phyloP scores from a whole-genome alignment of 1,140 invertebrate genomes.

The Phymastichus coffea region DNA sequence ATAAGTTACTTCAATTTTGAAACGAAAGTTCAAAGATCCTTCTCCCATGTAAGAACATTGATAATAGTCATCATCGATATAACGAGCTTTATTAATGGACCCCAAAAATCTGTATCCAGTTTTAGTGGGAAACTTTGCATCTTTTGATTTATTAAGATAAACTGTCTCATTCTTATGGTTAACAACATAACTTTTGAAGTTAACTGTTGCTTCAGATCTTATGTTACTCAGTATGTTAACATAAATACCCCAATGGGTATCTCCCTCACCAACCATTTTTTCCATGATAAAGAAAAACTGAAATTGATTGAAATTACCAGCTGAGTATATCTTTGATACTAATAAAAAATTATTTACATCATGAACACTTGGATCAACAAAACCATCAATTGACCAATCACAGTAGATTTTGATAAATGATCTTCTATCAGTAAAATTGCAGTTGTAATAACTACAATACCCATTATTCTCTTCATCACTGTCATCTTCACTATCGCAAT shows the following conservation, averaged over 20 bases:
- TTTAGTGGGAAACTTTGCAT: background rate
- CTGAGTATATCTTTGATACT: background rate
- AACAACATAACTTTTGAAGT: background rate
- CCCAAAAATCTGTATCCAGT: background rate
- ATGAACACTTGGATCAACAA: background rate
- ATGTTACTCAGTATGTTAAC: background rate
- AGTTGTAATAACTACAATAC: background rate
- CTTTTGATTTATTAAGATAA: background rate
- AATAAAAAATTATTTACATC: background rate
- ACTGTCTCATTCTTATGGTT: background rate
- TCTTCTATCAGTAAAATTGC: too few relatives aligned
- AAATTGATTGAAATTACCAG: background rate
- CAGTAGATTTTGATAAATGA: background rate
- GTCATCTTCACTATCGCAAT: background rate
- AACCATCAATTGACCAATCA: background rate
- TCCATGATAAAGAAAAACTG: constrained; percentile 4
- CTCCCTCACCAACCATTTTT: background rate
- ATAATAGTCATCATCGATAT: background rate
- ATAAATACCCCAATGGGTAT: background rate
- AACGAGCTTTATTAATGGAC: background rate
- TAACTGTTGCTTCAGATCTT: background rate
- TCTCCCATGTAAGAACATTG: background rate
- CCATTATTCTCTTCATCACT: background rate
- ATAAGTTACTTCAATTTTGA: background rate
- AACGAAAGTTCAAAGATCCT: background rate